Evolutionary conservation across 2,113 vertebrate genomes (phyloP), one percentile per base, ranked within the genome.

Genomic region (Glareola pratincola): DNA sequence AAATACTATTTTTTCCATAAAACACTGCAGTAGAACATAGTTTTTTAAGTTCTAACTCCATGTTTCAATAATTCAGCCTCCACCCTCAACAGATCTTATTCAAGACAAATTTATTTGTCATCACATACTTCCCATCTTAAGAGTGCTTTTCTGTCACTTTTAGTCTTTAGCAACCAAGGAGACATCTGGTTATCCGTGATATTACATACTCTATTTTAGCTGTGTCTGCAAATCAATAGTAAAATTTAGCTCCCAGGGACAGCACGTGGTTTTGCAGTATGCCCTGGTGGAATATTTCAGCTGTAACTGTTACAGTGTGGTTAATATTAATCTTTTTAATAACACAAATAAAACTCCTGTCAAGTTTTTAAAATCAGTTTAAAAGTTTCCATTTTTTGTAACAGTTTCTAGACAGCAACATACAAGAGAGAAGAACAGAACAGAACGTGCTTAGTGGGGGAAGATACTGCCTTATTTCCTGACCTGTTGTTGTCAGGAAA

Each of bases 401-500:
- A 89, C 60, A 57, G 53, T 87, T 95, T 89, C 80, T 94, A 88
- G 37, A 53, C 2, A n/a, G 22, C 34, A 86, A 84, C 29, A 57
- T 4, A 32, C 54, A 56, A 4, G 63, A 83, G 67, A 48, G 57
- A 26, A 32, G n/a, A n/a, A 71, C 2, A 86, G 89, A 95, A 71
- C 6, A 75, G 68, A 78, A 95, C 83, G 51, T 81, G 79, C 76
- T 92, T 37, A 21, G 53, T 18, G 66, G 84, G 79, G 83, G 75
- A 97, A 89, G 96, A 92, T 84, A 94, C 74, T 93, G 72, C 89
- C 39, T 84, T 92, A 93, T 96, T 95, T 96, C 91, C 94, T 95
- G 90, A 60, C 19, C 27, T 69, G n/a, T 3, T 91, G 48, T 85
- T 90, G 88, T 86, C 80, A 87, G 92, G 83, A 89, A 96, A 94